Base-by-base conservation (phyloP, 2,888 invertebrate genomes). In the Eurytoma californica region DNA sequence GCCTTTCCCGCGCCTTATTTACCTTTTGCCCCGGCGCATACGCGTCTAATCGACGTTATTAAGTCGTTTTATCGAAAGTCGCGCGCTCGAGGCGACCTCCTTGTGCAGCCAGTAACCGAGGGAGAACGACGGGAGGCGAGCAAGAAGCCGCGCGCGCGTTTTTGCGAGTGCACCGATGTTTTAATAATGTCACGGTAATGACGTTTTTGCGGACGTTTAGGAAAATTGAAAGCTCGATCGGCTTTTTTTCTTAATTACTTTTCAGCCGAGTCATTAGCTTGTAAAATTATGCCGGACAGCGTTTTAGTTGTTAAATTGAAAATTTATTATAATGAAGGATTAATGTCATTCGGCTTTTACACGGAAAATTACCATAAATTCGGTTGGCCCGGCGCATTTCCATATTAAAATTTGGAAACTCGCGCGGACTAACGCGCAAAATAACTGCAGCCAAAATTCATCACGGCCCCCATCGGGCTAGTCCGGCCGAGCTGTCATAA, bases 1-100 rank as follows among this genome's bases (percentile, higher is more conserved):
- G 76, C 39, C 24, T 57, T 55, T 39, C 39, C 14, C n/a, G n/a
- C 4, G 47, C 66, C 69, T 51, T 69, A 65, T 74, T 79, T 74
- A 69, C 65, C 79, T 75, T 79, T 70, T 60, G 60, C 69, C 70
- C 66, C 75, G 65, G 66, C 51, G 65, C 73, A 68, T 51, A 70
- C 49, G 65, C 73, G 73, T 51, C 69, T 74, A 74, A 79, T 79
- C 79, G 73, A 30, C 65, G 68, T 69, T 79, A 79, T 79, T 75
- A 79, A 79, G 79, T 75, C 75, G 66, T 70, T 70, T 70, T 70
- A 75, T 79, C 68, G 69, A 20, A 28, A 57, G n/a, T n/a, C n/a
- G n/a, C n/a, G n/a, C n/a, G n/a, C 14, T n/a, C 20, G 18, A 16
- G 18, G 24, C 63, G 61, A 3, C 28, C 49, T 24, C 24, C n/a